Base-by-base conservation (phyloP, 2,888 invertebrate species). In the Agrochola circellaris region DNA sequence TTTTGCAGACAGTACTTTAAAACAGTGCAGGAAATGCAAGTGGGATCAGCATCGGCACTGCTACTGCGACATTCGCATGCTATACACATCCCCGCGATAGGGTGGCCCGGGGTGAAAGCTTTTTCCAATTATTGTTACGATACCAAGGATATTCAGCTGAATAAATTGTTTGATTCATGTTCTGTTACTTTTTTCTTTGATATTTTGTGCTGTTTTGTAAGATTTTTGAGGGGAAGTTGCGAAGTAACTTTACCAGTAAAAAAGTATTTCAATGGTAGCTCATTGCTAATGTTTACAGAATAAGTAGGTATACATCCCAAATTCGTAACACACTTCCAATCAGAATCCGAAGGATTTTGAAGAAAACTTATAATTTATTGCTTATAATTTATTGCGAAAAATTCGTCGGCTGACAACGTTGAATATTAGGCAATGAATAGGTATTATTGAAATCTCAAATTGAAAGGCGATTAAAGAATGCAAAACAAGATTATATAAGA, bases 21-120 rank as follows among this genome's bases (percentile, higher is more conserved):
- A 89, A 89, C 79, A 89, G 87, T 94, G 94, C 93, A 95, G 94
- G 94, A 95, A 95, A 95, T 95, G 95, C 95, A 95, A 87, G 92
- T 91, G 86, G 86, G 89, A 92, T 91, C 89, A 86, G 87, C 88
- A 90, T 91, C 85, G 90, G 90, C 93, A 92, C 91, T 90, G 92
- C 87, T 61, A 71, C 54, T 79, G 87, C 86, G 88, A 90, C 91
- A 93, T 95, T 94, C 91, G 89, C 90, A 93, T 92, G 90, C 92
- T 87, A 81, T 89, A 86, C 88, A 90, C 90, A 87, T 87, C 76
- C 88, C 87, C 81, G 71, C 69, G 84, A 84, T 86, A 20, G 85
- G 87, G 88, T 87, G 84, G 81, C 69, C 74, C 88, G 90, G 91
- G 91, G 87, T 89, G 90, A 92, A 93, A 93, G 93, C 92, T 92